phyloP scores from a whole-genome alignment of 2,888 invertebrate species.

The Cactoblastis cactorum region DNA sequence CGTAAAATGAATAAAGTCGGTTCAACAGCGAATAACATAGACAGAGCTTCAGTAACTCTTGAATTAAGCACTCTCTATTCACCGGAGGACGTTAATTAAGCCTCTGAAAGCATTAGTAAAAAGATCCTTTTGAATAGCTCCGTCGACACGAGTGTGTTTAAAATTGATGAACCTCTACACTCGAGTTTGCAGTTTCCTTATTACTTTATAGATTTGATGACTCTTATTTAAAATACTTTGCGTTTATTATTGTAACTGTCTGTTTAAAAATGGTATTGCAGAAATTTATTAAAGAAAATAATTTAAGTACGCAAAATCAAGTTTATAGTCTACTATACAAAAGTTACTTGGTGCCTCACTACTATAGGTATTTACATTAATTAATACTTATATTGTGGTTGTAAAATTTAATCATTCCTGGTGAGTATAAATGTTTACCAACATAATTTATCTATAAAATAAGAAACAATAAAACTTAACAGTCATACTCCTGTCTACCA shows the following conservation, averaged over 20 bases:
- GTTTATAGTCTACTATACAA: no score
- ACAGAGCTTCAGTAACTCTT: constrained; percentile 35
- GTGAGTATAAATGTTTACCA: no score
- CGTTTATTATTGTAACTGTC: no score
- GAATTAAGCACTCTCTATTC: constrained; percentile 61
- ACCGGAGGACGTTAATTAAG: constrained; percentile 70
- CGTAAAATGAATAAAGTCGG: constrained; percentile 2
- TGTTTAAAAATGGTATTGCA: no score
- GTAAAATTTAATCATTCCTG: no score
- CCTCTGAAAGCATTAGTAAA: constrained; percentile 68
- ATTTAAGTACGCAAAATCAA: no score
- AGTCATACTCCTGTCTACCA: neutral
- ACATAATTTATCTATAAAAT: no score
- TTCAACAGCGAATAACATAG: constrained; percentile 26
- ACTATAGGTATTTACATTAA: no score
- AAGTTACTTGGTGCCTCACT: no score
- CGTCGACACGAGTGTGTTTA: constrained; percentile 42
- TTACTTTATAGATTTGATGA: neutral
- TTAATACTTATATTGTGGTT: no score
- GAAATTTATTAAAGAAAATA: no score
- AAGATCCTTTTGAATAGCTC: constrained; percentile 57
- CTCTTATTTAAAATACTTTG: no score
- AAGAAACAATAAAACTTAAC: neutral
- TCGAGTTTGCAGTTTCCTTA: neutral
- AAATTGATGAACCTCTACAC: constrained; percentile 43